Evolutionary conservation across 2,113 vertebrate species (phyloP).

Genomic region (Dromaius novaehollandiae): DNA sequence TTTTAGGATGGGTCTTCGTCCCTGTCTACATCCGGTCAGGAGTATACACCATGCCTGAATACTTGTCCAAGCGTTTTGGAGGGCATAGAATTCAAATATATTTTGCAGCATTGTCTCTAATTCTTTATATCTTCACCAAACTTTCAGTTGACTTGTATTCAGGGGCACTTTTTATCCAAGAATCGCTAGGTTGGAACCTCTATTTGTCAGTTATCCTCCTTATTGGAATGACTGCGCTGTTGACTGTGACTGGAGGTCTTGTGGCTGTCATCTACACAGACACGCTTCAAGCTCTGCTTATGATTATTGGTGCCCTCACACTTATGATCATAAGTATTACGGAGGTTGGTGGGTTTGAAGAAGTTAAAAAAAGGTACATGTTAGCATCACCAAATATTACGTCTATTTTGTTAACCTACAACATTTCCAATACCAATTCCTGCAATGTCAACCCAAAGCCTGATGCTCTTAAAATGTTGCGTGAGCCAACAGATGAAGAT

Average conservation of each 20-base stretch:
- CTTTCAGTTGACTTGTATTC: conserved; percentile 98
- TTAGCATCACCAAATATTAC: conserved; percentile 90
- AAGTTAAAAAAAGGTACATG: conserved; percentile 94
- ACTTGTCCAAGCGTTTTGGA: conserved; percentile 95
- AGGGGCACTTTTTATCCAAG: conserved; percentile 97
- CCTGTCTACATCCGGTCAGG: conserved; percentile 96
- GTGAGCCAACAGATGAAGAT: conserved; percentile 92
- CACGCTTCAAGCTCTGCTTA: conserved; percentile 94
- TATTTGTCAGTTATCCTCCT: conserved; percentile 94
- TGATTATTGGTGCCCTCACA: conserved; percentile 93
- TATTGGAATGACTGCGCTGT: conserved; percentile 92
- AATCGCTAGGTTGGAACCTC: conserved; percentile 97
- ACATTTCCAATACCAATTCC: conserved; percentile 87
- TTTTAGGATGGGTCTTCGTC: conserved; percentile 98
- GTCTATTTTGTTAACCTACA: conserved; percentile 85
- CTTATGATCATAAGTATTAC: conserved; percentile 90
- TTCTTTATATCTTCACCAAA: conserved; percentile 98
- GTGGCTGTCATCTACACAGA: conserved; percentile 98
- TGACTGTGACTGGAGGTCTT: conserved; percentile 95
- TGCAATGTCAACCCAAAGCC: conserved; percentile 91
- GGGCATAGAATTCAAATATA: conserved; percentile 95
- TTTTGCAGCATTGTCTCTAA: conserved; percentile 90
- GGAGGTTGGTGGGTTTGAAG: conserved; percentile 93
- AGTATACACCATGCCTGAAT: conserved; percentile 98
- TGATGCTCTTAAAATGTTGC: conserved; percentile 87